Evolutionary conservation across 1,140 invertebrate species (phyloP).

Genomic region (Bombyx mori): ASM3026992v2 NC_085127.1:7900501-7901000

Average conservation of each 20-base stretch:
- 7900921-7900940: slow-evolving; percentile 11
- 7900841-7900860: slow-evolving; percentile 41
- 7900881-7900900: slow-evolving; percentile 9
- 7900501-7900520: slow-evolving; percentile 8
- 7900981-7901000: slow-evolving; percentile 27
- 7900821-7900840: slow-evolving; percentile 37
- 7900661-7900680: too few species aligned
- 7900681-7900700: too few species aligned
- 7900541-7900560: background rate
- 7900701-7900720: too few species aligned
- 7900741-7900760: too few species aligned
- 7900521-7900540: slow-evolving; percentile 2
- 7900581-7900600: slow-evolving; percentile 16
- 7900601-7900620: too few species aligned
- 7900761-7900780: slow-evolving; percentile 44
- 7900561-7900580: background rate
- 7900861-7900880: slow-evolving; percentile 31
- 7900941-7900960: slow-evolving; percentile 11
- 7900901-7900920: slow-evolving; percentile 30
- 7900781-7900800: slow-evolving; percentile 38
- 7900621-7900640: too few species aligned
- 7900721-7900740: too few species aligned
- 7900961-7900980: slow-evolving; percentile 10
- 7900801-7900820: slow-evolving; percentile 15
- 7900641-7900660: too few species aligned